Evolutionary conservation across 2,113 vertebrate genomes (phyloP), one percentile per base, ranked within the genome.

Genomic region (Tetrao urogallus): DNA sequence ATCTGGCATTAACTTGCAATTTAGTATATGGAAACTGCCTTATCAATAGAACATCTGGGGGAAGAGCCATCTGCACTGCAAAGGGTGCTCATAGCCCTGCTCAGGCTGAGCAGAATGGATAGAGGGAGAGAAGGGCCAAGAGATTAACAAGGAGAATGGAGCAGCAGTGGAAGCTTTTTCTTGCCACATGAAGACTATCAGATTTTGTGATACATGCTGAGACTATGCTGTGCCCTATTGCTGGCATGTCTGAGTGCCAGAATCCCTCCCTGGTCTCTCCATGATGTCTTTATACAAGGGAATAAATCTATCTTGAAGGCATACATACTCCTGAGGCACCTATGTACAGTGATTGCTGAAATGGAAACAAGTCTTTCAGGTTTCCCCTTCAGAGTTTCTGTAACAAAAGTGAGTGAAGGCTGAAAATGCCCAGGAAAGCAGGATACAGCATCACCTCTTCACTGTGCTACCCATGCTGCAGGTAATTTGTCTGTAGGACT

Each of bases 11-110:
- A 95, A 79, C 70, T 75, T 82, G 86, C 81, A 94, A 92, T 96
- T 89, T 85, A 81, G 36, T 82, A 81, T 94, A 84, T 11, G 0
- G 79, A 94, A 95, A 84, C 84, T 87, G 81, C 74, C 92, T 87
- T 93, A 91, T 93, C 95, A 91, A 90, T 54, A 85, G 74, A 92
- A 92, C 74, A 92, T 94, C 91, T 66, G 91, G 90, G 74, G 73
- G 42, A 72, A 85, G 57, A 79, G 63, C 81, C 91, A 89, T 84
- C 81, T 96, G 95, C 48, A 42, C 40, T 47, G 43, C 61, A 90
- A 85, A 88, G 57, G 30, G 60, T 78, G 48, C 47, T 42, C 6
- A 6, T 48, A 92, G 80, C 54, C 69, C 67, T 66, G 45, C 40
- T 67, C 2, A 0, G 60, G 24, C 42, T 36, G 36, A 50, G 30